Conservation (phyloP, 53 echinoderm and acorn worm genomes). For the Patiria pectinifera region DNA sequence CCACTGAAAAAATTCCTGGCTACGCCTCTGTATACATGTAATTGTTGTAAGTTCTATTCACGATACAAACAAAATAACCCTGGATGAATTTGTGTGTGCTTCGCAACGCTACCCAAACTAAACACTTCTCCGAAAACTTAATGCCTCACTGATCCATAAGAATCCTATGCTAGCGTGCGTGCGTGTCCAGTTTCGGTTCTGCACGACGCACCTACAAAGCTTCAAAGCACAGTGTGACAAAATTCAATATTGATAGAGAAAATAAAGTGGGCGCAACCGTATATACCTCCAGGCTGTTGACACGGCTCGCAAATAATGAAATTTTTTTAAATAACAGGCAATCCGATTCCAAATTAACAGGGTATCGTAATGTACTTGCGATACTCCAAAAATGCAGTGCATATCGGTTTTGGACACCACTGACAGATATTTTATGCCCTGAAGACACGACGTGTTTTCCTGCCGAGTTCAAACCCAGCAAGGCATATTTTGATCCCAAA, state of each 20-base stretch:
- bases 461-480: neutral
- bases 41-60: neutral
- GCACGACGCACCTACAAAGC: neutral
- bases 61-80: neutral
- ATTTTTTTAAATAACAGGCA: slow-evolving; percentile 8
- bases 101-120: neutral
- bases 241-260: slow-evolving; percentile 45
- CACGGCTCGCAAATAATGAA: neutral
- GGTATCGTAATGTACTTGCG: neutral
- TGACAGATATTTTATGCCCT: slow-evolving; percentile 40
- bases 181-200: neutral
- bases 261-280: neutral
- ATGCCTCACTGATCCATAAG: neutral
- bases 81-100: neutral
- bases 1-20: no score
- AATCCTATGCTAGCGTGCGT: neutral
- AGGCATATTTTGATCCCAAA: slow-evolving; percentile 30
- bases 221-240: neutral
- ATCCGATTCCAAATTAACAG: no score
- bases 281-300: slow-evolving; percentile 13
- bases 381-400: neutral
- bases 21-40: neutral
- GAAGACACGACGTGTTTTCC: slow-evolving; percentile 24
- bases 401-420: neutral
- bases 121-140: slow-evolving; percentile 12